Evolutionary conservation across 1,140 invertebrate species (phyloP).

Genomic region (Ectropis grisescens): DNA sequence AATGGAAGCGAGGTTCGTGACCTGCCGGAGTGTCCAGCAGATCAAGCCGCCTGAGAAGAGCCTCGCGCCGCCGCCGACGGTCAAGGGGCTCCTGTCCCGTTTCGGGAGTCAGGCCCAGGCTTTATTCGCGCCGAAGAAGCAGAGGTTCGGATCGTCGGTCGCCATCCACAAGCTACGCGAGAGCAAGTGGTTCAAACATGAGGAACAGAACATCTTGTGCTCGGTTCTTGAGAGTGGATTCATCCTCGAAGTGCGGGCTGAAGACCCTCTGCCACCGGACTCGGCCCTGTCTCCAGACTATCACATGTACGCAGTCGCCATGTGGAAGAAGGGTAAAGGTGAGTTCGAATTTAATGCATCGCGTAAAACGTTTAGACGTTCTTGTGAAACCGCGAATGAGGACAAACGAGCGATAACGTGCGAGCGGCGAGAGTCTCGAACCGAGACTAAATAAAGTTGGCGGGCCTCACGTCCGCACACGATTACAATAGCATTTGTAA

Average conservation of each 20-base stretch:
- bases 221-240: slow-evolving; percentile 78
- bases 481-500: slow-evolving; percentile 34
- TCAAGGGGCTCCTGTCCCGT: slow-evolving; percentile 62
- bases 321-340: slow-evolving; percentile 78
- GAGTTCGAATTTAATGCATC: slow-evolving; percentile 40
- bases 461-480: slow-evolving; percentile 15
- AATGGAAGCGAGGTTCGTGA: slow-evolving; percentile 71
- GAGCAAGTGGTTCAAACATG: slow-evolving; percentile 77
- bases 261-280: slow-evolving; percentile 56
- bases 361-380: too few relatives aligned
- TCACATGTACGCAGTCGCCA: slow-evolving; percentile 73
- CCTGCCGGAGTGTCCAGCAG: slow-evolving; percentile 66
- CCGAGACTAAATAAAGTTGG: slow-evolving; percentile 35
- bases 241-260: slow-evolving; percentile 73
- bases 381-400: slow-evolving; percentile 2
- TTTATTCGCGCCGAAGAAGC: slow-evolving; percentile 64
- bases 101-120: slow-evolving; percentile 69
- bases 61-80: slow-evolving; percentile 56
- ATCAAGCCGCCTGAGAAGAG: slow-evolving; percentile 66
- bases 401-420: slow-evolving; percentile 26
- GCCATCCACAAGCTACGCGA: slow-evolving; percentile 77
- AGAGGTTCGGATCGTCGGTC: slow-evolving; percentile 73
- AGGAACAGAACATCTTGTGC: slow-evolving; percentile 76
- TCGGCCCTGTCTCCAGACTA: slow-evolving; percentile 55
- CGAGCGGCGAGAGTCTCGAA: slow-evolving; percentile 10